phyloP scores from a whole-genome alignment of 2,888 invertebrate species.

The Cephalotes varians region DNA sequence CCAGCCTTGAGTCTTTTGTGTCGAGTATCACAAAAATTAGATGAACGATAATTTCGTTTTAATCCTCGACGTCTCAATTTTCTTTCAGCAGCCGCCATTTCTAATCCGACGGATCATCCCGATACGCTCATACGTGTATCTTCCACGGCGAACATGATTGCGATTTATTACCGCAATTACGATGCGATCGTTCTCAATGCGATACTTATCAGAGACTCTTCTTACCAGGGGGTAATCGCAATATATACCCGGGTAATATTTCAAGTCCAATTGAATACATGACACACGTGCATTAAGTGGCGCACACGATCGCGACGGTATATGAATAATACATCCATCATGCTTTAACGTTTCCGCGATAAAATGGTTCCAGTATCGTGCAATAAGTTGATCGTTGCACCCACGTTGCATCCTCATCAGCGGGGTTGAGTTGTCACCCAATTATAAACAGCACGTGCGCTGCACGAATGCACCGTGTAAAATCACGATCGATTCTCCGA shows the following conservation, averaged over 20 bases:
- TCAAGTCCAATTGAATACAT: constrained; percentile 23
- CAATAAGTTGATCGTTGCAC: constrained; percentile 24
- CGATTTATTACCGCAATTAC: constrained; percentile 14
- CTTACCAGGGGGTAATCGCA: neutral
- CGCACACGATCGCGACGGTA: neutral
- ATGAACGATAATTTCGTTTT: neutral
- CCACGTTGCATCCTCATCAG: neutral
- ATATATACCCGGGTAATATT: neutral
- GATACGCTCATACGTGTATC: neutral
- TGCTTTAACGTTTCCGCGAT: constrained; percentile 20
- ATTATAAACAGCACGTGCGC: constrained; percentile 15
- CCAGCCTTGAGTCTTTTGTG: neutral
- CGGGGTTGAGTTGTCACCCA: neutral
- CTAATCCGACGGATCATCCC: neutral
- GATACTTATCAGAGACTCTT: neutral
- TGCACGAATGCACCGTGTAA: constrained; percentile 23
- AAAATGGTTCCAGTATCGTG: neutral
- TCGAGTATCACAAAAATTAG: neutral
- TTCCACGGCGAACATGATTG: neutral
- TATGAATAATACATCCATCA: constrained; percentile 29
- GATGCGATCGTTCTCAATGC: neutral
- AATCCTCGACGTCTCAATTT: neutral
- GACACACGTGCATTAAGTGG: constrained; percentile 17
- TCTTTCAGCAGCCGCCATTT: neutral
- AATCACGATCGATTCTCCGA: constrained; percentile 63